Evolutionary conservation across 2,797 vertebrate genomes (phyloP).

Genomic region (Poecile montanus): DNA sequence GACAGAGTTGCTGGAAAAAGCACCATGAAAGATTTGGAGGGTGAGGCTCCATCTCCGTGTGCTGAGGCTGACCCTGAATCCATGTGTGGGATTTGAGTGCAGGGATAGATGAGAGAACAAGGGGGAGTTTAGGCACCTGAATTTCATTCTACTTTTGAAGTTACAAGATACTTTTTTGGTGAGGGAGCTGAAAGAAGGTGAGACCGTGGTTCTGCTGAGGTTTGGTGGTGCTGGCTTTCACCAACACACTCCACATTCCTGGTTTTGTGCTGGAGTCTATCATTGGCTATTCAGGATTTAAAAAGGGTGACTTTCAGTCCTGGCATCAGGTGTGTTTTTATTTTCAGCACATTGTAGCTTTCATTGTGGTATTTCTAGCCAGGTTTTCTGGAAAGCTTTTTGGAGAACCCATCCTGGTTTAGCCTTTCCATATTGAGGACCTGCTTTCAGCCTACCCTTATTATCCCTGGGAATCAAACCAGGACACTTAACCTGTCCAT

Average conservation of each 20-base stretch:
- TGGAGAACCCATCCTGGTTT: not conserved
- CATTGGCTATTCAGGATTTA: not conserved
- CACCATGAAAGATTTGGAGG: not conserved
- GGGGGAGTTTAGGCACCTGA: not conserved
- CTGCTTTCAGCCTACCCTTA: not conserved
- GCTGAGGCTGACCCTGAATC: not conserved
- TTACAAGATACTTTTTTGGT: not conserved
- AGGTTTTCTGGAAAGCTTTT: not conserved
- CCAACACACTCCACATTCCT: not conserved
- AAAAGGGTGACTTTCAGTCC: not conserved
- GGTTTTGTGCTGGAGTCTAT: not conserved
- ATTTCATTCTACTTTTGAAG: not conserved
- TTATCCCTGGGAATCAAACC: not conserved
- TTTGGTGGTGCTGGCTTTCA: not conserved
- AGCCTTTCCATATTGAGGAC: not conserved
- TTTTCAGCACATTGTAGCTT: not conserved
- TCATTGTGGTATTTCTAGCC: not conserved
- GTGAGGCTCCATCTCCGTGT: fast-evolving
- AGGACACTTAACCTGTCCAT: not conserved
- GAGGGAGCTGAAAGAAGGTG: not conserved
- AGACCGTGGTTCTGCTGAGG: not conserved
- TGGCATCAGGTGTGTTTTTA: not conserved
- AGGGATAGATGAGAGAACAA: not conserved
- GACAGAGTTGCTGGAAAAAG: not conserved
- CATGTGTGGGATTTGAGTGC: not conserved